A percentile compares a stretch with the other conserved stretches of the same genome.
phyloP scores from a whole-genome alignment of 2,888 invertebrate species.

The Drosophila buzzatii region DNA sequence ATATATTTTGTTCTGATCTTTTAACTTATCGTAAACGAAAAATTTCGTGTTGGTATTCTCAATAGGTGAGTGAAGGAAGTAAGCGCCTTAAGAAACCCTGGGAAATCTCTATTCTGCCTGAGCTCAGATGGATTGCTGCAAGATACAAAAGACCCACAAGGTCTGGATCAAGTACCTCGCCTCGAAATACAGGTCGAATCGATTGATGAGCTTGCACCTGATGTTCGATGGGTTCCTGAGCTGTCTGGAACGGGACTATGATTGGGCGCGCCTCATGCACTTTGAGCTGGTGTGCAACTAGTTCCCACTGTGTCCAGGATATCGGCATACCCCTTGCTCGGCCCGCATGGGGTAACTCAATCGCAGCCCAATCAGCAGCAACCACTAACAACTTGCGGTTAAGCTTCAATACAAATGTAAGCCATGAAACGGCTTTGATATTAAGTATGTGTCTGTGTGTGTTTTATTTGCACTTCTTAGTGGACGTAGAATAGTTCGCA shows the following conservation, averaged over 20 bases:
- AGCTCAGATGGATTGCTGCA: constrained; percentile 21
- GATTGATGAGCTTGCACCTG: constrained; percentile 19
- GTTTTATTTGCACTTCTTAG: neutral
- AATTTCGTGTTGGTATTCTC: constrained; percentile 5
- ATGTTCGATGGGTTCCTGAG: constrained; percentile 52
- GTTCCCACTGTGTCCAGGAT: neutral
- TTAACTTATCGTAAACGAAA: neutral
- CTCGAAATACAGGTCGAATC: neutral
- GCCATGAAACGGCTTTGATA: neutral
- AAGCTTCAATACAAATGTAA: neutral
- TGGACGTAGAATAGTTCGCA: neutral
- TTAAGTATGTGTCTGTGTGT: neutral
- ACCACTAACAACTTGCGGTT: neutral
- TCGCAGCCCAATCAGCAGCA: constrained; percentile 21
- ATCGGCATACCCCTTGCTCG: neutral
- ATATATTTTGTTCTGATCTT: neutral
- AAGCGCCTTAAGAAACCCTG: no score
- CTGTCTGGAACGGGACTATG: constrained; percentile 50
- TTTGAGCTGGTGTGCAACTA: constrained; percentile 58
- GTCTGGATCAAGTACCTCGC: neutral
- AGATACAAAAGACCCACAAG: neutral
- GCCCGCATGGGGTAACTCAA: constrained; percentile 10
- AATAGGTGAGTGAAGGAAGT: neutral
- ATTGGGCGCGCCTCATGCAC: constrained; percentile 53
- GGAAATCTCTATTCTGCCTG: neutral